phyloP scores from a whole-genome alignment of 2,113 vertebrate genomes.

The Trochalopteron elliotii region DNA sequence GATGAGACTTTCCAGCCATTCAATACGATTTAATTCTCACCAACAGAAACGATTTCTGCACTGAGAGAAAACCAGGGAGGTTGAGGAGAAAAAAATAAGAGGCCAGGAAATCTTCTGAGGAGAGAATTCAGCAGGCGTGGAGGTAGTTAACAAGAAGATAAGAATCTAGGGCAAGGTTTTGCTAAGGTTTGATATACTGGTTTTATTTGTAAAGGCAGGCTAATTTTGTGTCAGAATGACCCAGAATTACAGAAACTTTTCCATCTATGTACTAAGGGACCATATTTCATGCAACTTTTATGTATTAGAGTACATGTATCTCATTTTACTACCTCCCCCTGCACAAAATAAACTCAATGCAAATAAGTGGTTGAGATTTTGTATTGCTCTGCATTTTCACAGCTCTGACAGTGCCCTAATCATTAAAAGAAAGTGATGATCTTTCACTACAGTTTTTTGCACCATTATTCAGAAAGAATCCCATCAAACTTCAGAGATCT shows the following conservation, averaged over 20 bases:
- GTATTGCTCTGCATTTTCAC: not conserved
- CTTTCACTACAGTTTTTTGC: not conserved
- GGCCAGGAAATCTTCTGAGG: not conserved
- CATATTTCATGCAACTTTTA: constrained; percentile 15
- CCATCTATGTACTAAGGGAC: not conserved
- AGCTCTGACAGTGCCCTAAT: not conserved
- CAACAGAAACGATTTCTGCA: not conserved
- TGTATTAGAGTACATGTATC: not conserved
- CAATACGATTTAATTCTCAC: not conserved
- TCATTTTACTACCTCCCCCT: not conserved
- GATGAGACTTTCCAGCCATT: fast-evolving
- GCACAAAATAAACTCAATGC: not conserved
- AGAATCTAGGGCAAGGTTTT: constrained; percentile 18
- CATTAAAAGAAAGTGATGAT: not conserved
- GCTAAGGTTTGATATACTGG: constrained; percentile 1
- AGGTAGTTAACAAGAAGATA: constrained; percentile 16
- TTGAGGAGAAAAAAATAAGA: not conserved
- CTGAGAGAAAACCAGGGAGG: not conserved
- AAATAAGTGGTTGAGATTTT: not conserved
- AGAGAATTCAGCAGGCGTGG: not conserved
- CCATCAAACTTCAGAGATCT: not conserved
- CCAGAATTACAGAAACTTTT: constrained; percentile 36
- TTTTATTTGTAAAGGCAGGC: constrained; percentile 8
- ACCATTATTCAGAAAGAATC: not conserved
- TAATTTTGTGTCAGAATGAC: constrained; percentile 63